Evolutionary conservation across 2,113 vertebrate species (phyloP).

Genomic region (Psophia crepitans): DNA sequence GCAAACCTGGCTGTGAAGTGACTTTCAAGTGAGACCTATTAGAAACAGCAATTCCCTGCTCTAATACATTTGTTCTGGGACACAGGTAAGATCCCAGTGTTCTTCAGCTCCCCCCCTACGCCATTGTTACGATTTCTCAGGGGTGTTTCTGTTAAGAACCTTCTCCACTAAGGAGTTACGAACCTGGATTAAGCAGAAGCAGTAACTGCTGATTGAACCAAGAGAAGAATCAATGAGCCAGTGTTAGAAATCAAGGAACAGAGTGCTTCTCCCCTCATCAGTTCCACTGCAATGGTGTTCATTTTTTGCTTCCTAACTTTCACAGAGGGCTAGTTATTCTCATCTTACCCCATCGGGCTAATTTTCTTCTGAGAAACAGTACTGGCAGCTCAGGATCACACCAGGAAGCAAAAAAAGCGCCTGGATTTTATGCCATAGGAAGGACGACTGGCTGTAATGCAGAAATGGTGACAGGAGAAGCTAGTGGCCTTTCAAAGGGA

Average conservation of each 20-base stretch:
- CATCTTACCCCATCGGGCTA: not conserved
- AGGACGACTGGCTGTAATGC: not conserved
- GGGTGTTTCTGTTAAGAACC: not conserved
- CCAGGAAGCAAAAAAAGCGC: not conserved
- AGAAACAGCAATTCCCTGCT: not conserved
- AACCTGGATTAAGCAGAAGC: slow-evolving; percentile 39
- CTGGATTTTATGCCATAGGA: not conserved
- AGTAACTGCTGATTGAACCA: slow-evolving; percentile 60
- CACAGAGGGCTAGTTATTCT: not conserved
- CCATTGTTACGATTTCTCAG: not conserved
- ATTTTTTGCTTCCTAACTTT: not conserved
- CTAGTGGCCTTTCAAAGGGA: not conserved
- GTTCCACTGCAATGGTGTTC: not conserved
- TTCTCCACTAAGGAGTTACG: not conserved
- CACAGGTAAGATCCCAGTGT: not conserved
- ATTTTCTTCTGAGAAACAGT: slow-evolving; percentile 9
- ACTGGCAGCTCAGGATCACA: not conserved
- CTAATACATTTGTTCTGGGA: not conserved
- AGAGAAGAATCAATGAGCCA: slow-evolving; percentile 58
- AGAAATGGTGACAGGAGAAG: not conserved
- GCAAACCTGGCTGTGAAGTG: not conserved
- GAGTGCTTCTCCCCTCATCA: not conserved
- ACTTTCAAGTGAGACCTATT: not conserved
- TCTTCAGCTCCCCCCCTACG: not conserved
- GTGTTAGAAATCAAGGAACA: slow-evolving; percentile 23